Percentiles rank a stretch among this genome's conserved stretches.
These are phyloP conservation scores for Catostylus mosaicus DNA, from an alignment of 30 jellyfish, hydroid and myxozoan genomes.

Conservation along the genomic window DNA sequence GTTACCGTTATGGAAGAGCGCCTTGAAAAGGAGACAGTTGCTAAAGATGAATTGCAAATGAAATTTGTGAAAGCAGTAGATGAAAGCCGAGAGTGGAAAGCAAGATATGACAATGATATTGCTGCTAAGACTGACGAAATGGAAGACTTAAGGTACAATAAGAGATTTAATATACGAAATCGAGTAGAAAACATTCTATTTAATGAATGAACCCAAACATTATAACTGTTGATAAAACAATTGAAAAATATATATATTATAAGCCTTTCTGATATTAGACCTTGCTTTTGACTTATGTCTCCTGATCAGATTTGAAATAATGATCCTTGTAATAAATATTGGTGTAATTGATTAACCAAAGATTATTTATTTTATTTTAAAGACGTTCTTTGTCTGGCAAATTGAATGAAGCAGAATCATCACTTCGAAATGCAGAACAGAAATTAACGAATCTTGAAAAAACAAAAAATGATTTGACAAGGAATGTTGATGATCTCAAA, in stretches of 20 bases:
- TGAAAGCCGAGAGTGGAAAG: conserved; percentile 45
- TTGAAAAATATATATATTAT: no score
- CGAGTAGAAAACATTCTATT: no score
- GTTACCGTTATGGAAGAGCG: conserved; percentile 10
- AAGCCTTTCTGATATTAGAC: no score
- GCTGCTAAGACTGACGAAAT: conserved; percentile 51
- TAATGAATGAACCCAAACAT: no score
- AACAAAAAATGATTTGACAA: conserved; percentile 27
- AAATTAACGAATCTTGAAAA: conserved; percentile 51
- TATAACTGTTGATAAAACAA: no score
- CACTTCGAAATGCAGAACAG: conserved; percentile 58
- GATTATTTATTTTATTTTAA: no score
- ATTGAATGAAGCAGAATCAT: conserved; percentile 55
- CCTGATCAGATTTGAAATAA: no score
- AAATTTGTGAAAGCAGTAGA: conserved; percentile 38
- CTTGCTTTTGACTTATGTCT: no score
- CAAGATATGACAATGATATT: conserved; percentile 40
- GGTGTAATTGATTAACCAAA: no score
- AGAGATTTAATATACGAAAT: no score
- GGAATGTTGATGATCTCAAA: conserved; percentile 29
- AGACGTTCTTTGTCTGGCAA: conserved; percentile 54
- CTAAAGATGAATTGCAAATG: conserved; percentile 27
- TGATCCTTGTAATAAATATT: no score
- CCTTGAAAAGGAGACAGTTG: conserved; percentile 30
- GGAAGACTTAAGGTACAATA: conserved; percentile 51